Conservation (phyloP, 92 coral and sea anemone genomes). For the Epizoanthus scotinus region DNA sequence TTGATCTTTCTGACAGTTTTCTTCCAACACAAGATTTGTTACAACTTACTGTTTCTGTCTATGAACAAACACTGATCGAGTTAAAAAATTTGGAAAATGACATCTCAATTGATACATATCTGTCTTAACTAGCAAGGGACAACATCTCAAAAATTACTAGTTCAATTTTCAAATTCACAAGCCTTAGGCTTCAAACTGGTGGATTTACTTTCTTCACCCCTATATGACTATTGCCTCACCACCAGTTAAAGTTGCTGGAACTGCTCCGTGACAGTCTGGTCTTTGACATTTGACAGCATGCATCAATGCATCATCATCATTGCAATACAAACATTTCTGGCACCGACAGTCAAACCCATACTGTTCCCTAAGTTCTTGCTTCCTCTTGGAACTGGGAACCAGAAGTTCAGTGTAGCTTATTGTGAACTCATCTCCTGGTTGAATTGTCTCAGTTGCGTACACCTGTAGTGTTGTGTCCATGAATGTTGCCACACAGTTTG, state of each 20-base stretch:
- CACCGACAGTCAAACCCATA: conserved; percentile 88
- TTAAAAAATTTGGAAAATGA: no score
- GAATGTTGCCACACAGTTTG: conserved; percentile 89
- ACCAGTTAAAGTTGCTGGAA: conserved; percentile 42
- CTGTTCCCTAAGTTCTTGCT: conserved; percentile 67
- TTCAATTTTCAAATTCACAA: no score
- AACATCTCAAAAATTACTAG: no score
- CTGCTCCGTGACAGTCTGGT: conserved; percentile 57
- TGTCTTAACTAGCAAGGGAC: no score
- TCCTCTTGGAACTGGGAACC: conserved; percentile 71
- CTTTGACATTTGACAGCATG: conserved; percentile 65
- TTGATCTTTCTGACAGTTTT: no score
- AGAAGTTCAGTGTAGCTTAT: conserved; percentile 91
- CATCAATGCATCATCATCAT: conserved; percentile 68
- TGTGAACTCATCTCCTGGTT: conserved; percentile 77
- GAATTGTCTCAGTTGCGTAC: conserved; percentile 63
- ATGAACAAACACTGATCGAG: no score
- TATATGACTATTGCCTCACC: background rate
- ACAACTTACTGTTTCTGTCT: no score
- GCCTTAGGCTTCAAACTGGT: no score
- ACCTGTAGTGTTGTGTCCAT: conserved; percentile 59
- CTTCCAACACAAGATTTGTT: no score
- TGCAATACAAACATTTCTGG: conserved; percentile 51
- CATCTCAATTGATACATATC: no score
- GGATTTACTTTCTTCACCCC: no score